A percentile compares a stretch with the other conserved stretches of the same genome.
phyloP scores from a whole-genome alignment of 2,888 invertebrate genomes.

The Elegia similella region DNA sequence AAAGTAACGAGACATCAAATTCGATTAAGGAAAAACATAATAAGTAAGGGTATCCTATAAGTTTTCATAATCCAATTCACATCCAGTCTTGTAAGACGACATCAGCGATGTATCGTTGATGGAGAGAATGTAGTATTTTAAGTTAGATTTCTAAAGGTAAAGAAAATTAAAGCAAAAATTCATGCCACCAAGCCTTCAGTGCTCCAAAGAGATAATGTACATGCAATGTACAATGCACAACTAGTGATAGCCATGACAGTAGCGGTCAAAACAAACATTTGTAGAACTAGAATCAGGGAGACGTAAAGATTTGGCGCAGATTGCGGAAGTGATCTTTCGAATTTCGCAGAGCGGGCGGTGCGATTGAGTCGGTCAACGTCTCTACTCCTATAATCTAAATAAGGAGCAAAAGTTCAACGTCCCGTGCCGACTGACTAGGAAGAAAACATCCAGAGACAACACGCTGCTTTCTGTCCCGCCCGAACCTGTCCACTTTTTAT shows the following conservation, averaged over 20 bases:
- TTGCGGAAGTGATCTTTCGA: slow-evolving; percentile 69
- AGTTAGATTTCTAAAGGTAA: too few relatives aligned
- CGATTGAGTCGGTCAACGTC: slow-evolving; percentile 68
- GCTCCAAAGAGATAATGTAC: too few relatives aligned
- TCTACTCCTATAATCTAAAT: slow-evolving; percentile 79
- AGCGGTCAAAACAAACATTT: not conserved
- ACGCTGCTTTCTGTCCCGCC: slow-evolving; percentile 35
- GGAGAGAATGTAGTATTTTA: too few relatives aligned
- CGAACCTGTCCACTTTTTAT: slow-evolving; percentile 28
- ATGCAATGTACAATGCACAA: too few relatives aligned
- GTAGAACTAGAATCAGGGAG: not conserved
- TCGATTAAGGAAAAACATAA: too few relatives aligned
- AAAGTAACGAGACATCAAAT: too few relatives aligned
- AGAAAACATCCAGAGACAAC: slow-evolving; percentile 58
- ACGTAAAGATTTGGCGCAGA: slow-evolving; percentile 42
- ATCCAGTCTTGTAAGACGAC: too few relatives aligned
- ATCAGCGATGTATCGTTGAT: too few relatives aligned
- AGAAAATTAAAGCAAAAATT: too few relatives aligned
- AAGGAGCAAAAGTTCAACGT: slow-evolving; percentile 80
- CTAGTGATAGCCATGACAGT: not conserved
- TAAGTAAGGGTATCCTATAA: too few relatives aligned
- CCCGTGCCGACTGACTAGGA: slow-evolving; percentile 61
- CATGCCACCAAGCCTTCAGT: too few relatives aligned
- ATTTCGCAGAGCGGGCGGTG: slow-evolving; percentile 65
- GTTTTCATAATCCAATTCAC: too few relatives aligned